A percentile compares a stretch with the other conserved stretches of the same genome.
Evolutionary conservation across 2,888 invertebrate genomes (phyloP).

Genomic region (Metopia argyrocephala): DNA sequence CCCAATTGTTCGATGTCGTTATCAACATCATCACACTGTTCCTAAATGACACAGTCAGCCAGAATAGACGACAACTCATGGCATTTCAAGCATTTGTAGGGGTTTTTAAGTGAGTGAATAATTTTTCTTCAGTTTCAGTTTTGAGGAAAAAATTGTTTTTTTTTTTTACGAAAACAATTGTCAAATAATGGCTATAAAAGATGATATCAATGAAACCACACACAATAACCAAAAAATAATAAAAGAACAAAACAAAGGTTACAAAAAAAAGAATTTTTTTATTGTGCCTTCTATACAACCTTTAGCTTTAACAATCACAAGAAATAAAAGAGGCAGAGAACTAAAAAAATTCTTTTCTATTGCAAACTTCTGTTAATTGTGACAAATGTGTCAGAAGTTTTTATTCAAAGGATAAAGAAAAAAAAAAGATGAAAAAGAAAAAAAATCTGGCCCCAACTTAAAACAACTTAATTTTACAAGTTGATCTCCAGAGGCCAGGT

Average conservation of each 20-base stretch:
- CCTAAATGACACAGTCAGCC: slow-evolving; percentile 25
- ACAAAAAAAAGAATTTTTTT: slow-evolving; percentile 1
- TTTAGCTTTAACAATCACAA: slow-evolving; percentile 28
- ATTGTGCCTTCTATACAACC: not conserved
- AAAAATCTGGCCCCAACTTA: slow-evolving; percentile 35
- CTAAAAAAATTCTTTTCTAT: not conserved
- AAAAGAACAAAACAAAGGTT: slow-evolving; percentile 6
- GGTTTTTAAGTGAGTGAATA: slow-evolving; percentile 18
- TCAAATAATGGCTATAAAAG: slow-evolving; percentile 62
- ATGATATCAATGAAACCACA: slow-evolving; percentile 63
- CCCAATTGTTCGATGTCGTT: slow-evolving; percentile 61
- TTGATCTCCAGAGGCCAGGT: slow-evolving; percentile 61
- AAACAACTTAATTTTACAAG: slow-evolving; percentile 61
- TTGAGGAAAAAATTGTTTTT: slow-evolving; percentile 8
- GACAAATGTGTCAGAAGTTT: slow-evolving; percentile 64
- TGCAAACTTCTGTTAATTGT: slow-evolving; percentile 64
- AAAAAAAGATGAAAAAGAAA: not conserved
- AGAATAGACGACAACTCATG: slow-evolving; percentile 4
- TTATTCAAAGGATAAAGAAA: slow-evolving; percentile 53
- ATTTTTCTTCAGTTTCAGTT: not conserved
- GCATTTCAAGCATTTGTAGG: not conserved
- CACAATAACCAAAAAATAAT: slow-evolving; percentile 25
- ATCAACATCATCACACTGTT: slow-evolving; percentile 38
- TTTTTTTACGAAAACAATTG: slow-evolving; percentile 43
- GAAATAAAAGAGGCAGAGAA: not conserved